A percentile compares a stretch with the other conserved stretches of the same genome.
phyloP scores from a whole-genome alignment of 2,113 vertebrate genomes.

The Burhinus oedicnemus region DNA sequence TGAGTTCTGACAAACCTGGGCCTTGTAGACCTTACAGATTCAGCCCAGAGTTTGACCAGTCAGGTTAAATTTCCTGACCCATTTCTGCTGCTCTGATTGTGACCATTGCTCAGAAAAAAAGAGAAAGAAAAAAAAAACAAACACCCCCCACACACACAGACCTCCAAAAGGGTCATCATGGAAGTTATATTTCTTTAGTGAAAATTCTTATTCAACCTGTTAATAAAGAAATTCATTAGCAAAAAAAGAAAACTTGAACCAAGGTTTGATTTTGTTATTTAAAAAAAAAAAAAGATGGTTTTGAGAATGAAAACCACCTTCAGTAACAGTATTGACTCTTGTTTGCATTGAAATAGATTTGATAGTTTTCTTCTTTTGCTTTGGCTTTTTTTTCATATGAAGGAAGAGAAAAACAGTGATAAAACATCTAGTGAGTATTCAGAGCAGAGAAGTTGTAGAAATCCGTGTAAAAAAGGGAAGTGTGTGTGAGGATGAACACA shows the following conservation, averaged over 20 bases:
- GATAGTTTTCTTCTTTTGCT: not conserved
- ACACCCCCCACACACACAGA: not conserved
- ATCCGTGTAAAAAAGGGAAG: not conserved
- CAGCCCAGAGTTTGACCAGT: constrained; percentile 70
- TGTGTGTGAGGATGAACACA: not conserved
- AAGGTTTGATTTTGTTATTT: not conserved
- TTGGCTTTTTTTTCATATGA: not conserved
- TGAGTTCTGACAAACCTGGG: constrained; percentile 66
- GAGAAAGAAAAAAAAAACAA: not conserved
- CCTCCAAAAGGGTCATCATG: not conserved
- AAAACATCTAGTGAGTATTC: not conserved
- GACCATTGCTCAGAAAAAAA: constrained; percentile 33
- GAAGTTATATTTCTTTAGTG: not conserved
- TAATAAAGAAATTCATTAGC: not conserved
- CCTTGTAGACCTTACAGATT: constrained; percentile 65
- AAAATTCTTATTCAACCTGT: not conserved
- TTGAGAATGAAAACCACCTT: not conserved
- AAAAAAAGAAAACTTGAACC: not conserved
- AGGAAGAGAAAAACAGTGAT: not conserved
- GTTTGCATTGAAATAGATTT: not conserved
- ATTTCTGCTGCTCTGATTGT: constrained; percentile 64
- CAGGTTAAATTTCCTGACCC: constrained; percentile 80
- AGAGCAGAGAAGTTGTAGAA: not conserved
- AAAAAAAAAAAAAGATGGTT: not conserved
- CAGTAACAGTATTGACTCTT: not conserved